Conservation (phyloP, 64 coral and sea anemone species). For the Porites lutea region DNA sequence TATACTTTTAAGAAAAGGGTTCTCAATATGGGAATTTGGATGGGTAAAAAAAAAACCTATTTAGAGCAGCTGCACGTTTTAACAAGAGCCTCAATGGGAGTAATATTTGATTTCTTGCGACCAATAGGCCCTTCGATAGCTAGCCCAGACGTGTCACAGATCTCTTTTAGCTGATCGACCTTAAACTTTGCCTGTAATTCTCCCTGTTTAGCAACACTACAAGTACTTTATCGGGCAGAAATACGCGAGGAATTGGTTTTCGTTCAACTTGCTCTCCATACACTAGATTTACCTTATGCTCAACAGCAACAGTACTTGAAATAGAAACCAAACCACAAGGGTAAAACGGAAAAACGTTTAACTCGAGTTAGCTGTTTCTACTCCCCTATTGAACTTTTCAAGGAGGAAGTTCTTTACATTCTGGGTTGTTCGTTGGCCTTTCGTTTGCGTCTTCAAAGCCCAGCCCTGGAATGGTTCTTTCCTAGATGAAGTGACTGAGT, state of each 20-base stretch:
- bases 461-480: constrained; percentile 38
- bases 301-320: neutral
- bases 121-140: constrained; percentile 7
- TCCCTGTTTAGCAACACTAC: neutral
- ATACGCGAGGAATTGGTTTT: neutral
- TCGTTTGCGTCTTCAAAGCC: constrained; percentile 47
- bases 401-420: constrained; percentile 24
- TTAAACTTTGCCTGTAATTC: constrained; percentile 7
- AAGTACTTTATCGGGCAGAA: neutral
- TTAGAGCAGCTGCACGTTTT: no score
- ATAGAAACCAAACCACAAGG: neutral
- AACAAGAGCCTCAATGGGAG: no score
- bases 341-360: neutral
- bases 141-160: neutral
- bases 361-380: constrained; percentile 9
- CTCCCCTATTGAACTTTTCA: constrained; percentile 4
- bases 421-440: constrained; percentile 19
- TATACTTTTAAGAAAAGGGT: no score
- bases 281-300: constrained; percentile 7
- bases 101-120: no score
- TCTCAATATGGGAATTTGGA: no score
- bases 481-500: neutral
- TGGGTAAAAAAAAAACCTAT: no score
- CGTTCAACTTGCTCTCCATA: neutral
- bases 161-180: constrained; percentile 16